Evolutionary conservation across 1,140 invertebrate genomes (phyloP), one percentile per base, ranked within the genome.

Genomic region (Trichogramma pretiosum): DNA sequence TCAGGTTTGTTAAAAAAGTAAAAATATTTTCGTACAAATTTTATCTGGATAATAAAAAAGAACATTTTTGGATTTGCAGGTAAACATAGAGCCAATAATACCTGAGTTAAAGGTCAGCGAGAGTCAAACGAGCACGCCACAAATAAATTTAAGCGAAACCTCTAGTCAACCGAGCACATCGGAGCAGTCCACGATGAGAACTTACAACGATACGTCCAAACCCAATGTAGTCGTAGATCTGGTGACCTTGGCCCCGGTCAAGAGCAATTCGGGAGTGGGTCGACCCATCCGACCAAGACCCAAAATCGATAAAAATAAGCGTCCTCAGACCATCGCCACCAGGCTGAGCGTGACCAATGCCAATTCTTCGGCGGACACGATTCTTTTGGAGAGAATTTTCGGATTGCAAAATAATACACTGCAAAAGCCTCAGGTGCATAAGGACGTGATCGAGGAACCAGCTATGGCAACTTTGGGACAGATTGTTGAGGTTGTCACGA

Each of bases 401-500:
- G 60, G 54, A 2, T 19, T 61, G 0, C 47, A 55, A 8, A 48
- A 23, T 14, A n/a, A 17, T 3, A 43, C 43, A 22, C 11, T 11
- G 21, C 3, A 18, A 21, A 11, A 14, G 22, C n/a, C 18, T 14
- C 16, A 48, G 13, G 18, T n/a, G 3, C 19, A 21, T 14, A 26
- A 52, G 9, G 16, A 33, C 3, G 33, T 50, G 0, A 45, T 43
- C 8, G 40, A 58, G 16, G 16, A 18, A 18, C 16, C 33, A n/a
- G 0, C 19, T 2, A 18, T 14, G 22, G 47, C 56, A 0, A 58
- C 48, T 13, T 46, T 67, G 2, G 58, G 67, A 35, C 65, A 70
- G 28, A 68, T 70, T 11, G 63, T 70, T 0, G 67, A 71, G 42
- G 67, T 73, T 0, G 68, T 72, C 0, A 73, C 68, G 0, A 71